Conservation (phyloP, 2,113 vertebrate species). For the Apus apus region DNA sequence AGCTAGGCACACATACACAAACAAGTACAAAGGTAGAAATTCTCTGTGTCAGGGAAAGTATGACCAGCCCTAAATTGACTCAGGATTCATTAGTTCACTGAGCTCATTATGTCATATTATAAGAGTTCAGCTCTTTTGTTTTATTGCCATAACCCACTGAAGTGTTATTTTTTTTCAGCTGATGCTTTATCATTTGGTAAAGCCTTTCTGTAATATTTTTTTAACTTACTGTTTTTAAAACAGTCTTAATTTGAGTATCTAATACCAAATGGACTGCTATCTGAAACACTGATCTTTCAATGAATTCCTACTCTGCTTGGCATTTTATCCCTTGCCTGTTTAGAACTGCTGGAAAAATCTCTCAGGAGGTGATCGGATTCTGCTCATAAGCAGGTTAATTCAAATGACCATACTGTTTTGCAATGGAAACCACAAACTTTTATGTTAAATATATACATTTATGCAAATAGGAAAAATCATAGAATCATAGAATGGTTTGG, state of each 20-base stretch:
- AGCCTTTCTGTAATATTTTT: background rate
- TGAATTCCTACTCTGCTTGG: background rate
- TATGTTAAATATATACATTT: background rate
- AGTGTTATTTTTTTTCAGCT: background rate
- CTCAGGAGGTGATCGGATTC: background rate
- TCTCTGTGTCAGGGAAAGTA: background rate
- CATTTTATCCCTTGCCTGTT: background rate
- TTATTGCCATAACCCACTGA: background rate
- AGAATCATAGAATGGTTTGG: no score
- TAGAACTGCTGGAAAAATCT: background rate
- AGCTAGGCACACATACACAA: background rate
- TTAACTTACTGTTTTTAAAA: background rate
- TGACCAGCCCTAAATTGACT: background rate
- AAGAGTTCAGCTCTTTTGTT: background rate
- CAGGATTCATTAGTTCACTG: conserved; percentile 59
- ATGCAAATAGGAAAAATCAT: background rate
- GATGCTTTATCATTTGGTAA: background rate
- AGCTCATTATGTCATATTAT: conserved; percentile 1
- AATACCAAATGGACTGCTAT: background rate
- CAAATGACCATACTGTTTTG: background rate
- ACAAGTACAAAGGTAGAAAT: background rate
- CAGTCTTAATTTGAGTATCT: background rate
- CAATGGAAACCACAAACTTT: background rate
- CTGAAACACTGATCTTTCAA: background rate
- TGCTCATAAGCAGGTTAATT: background rate